phyloP scores from a whole-genome alignment of 2,113 vertebrate genomes.

The Gallinago paraguaiae region DNA sequence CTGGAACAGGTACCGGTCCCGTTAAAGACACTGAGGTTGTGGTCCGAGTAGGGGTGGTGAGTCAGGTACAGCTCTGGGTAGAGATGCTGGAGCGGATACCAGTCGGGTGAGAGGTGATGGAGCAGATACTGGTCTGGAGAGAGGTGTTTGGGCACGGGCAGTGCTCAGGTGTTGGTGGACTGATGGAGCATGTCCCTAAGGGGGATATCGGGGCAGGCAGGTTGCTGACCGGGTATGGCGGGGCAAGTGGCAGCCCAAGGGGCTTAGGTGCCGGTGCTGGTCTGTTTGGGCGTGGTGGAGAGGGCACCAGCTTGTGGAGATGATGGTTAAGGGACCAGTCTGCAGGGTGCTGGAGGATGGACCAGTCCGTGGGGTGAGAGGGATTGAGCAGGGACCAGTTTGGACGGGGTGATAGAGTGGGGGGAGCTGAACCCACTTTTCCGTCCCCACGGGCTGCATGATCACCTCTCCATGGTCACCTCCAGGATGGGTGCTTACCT shows the following conservation, averaged over 20 bases:
- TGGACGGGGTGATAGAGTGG: background rate
- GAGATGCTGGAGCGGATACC: background rate
- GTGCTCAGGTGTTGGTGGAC: background rate
- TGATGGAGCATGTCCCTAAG: background rate
- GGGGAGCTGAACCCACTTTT: background rate
- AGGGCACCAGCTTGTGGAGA: background rate
- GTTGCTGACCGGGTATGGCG: background rate
- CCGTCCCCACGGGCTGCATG: background rate
- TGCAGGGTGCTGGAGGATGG: background rate
- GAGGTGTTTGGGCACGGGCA: background rate
- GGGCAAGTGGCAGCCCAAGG: background rate
- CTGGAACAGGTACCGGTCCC: background rate
- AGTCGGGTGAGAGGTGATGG: background rate
- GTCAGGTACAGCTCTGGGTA: too few species aligned
- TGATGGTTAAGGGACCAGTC: background rate
- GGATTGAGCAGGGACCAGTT: background rate
- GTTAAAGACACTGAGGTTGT: too few species aligned
- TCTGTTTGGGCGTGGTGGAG: background rate
- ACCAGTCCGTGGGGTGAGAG: rapidly evolving
- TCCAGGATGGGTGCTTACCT: background rate
- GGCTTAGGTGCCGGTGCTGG: background rate
- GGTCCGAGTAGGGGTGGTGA: background rate
- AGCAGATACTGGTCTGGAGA: background rate
- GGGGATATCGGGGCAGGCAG: background rate
- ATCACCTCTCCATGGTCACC: background rate